A percentile compares a stretch with the other conserved stretches of the same genome.
These are phyloP conservation scores for Sinosuthora webbiana DNA, from an alignment of 2,113 vertebrate species.

Conservation along the genomic window DNA sequence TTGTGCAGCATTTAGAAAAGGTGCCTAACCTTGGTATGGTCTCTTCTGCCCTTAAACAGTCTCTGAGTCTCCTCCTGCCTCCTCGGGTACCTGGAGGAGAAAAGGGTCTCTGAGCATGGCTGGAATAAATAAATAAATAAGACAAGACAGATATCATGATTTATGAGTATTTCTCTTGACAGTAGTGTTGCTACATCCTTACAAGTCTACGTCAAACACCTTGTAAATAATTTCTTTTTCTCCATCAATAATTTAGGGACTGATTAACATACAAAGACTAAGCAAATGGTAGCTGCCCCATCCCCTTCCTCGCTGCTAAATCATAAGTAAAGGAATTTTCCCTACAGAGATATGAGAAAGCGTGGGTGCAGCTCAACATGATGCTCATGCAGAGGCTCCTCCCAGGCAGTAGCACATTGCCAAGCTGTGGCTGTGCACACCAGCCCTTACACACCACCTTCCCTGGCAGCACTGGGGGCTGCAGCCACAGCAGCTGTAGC, in stretches of 20 bases:
- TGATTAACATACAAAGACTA: constrained; percentile 72
- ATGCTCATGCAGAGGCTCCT: not conserved
- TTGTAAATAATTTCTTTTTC: constrained; percentile 73
- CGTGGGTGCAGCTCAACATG: fast-evolving
- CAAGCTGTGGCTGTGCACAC: not conserved
- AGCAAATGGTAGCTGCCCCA: constrained; percentile 36
- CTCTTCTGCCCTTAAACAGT: not conserved
- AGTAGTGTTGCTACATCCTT: constrained; percentile 43
- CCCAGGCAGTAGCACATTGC: not conserved
- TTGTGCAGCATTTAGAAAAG: not conserved
- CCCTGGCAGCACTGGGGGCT: not conserved
- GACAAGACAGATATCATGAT: constrained; percentile 51
- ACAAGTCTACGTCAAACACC: constrained; percentile 56
- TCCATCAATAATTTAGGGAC: constrained; percentile 67
- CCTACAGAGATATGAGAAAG: not conserved
- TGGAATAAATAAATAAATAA: constrained; percentile 67
- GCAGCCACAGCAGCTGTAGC: not conserved
- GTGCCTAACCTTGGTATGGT: not conserved
- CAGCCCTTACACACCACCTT: not conserved
- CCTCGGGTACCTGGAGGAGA: not conserved
- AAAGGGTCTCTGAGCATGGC: constrained; percentile 14
- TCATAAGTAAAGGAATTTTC: constrained; percentile 40
- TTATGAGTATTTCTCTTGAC: constrained; percentile 66
- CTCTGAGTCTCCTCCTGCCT: not conserved
- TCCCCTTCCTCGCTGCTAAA: not conserved